Percentiles rank a stretch among this genome's conserved stretches.
Evolutionary conservation across 2,797 vertebrate species (phyloP).

Genomic region (Bufotes viridis): DNA sequence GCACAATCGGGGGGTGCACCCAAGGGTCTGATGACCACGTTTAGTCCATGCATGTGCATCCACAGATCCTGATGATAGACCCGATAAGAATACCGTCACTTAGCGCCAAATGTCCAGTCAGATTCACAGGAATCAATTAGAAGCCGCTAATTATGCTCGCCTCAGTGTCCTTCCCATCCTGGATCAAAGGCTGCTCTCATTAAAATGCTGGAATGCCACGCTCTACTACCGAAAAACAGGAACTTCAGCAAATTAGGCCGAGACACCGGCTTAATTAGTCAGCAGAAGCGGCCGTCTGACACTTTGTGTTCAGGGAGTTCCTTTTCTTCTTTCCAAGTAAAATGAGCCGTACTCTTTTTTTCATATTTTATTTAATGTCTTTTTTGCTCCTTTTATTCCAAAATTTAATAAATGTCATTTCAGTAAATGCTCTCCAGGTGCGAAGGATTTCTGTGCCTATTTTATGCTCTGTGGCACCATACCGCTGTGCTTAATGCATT

Average conservation of each 20-base stretch:
- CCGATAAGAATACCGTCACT: neutral
- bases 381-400: neutral
- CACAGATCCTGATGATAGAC: neutral
- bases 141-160: conserved; percentile 19
- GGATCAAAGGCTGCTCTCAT: conserved; percentile 33
- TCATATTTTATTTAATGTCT: neutral
- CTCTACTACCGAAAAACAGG: conserved; percentile 17
- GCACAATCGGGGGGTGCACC: neutral
- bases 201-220: conserved; percentile 22
- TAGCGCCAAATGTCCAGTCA: neutral
- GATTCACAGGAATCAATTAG: conserved; percentile 17
- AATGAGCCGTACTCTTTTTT: neutral
- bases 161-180: neutral
- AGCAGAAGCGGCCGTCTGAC: conserved; percentile 22
- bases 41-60: neutral
- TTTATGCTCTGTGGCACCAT: conserved; percentile 48
- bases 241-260: conserved; percentile 34
- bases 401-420: conserved; percentile 6
- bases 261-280: conserved; percentile 36
- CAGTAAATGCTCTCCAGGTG: conserved; percentile 25
- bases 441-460: conserved; percentile 32
- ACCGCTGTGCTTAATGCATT: conserved; percentile 62
- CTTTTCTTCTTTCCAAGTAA: neutral
- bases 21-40: neutral
- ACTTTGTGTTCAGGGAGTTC: conserved; percentile 1